Evolutionary conservation across 2,113 vertebrate species (phyloP).

Genomic region (Carettochelys insculpta): DNA sequence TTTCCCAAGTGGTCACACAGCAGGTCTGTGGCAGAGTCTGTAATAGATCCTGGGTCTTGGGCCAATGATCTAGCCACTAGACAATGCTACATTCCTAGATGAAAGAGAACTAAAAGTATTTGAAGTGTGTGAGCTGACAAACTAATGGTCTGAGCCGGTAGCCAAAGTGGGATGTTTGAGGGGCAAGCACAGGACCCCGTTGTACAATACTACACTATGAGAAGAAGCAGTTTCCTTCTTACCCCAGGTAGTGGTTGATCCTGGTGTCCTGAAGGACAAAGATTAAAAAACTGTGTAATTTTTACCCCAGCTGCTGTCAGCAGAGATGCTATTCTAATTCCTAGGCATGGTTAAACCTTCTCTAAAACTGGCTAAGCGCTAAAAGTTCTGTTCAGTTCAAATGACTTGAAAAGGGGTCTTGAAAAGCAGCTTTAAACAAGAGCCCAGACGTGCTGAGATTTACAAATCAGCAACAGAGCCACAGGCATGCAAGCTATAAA

Average conservation of each 20-base stretch:
- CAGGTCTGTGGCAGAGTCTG: background rate
- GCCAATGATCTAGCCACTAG: background rate
- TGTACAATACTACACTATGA: background rate
- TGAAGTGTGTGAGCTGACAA: background rate
- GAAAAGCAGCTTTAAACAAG: conserved; percentile 52
- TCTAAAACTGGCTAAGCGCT: background rate
- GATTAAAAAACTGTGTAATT: background rate
- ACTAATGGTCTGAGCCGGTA: background rate
- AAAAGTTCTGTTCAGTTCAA: conserved; percentile 52
- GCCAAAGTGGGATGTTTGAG: background rate
- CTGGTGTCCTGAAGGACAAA: background rate
- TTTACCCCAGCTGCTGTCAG: background rate
- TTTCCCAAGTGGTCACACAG: background rate
- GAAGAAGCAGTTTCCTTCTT: background rate
- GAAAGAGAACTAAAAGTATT: background rate
- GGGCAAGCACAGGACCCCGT: background rate
- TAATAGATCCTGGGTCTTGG: background rate
- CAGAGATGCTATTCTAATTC: background rate
- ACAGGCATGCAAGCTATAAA: conserved; percentile 59
- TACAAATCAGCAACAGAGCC: conserved; percentile 50
- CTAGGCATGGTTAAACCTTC: background rate
- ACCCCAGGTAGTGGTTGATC: background rate
- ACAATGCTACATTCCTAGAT: background rate
- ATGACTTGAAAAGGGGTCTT: background rate
- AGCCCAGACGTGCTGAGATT: conserved; percentile 41